Base-by-base conservation (phyloP, 2,113 vertebrate species). In the Pleuronectes platessa region DNA sequence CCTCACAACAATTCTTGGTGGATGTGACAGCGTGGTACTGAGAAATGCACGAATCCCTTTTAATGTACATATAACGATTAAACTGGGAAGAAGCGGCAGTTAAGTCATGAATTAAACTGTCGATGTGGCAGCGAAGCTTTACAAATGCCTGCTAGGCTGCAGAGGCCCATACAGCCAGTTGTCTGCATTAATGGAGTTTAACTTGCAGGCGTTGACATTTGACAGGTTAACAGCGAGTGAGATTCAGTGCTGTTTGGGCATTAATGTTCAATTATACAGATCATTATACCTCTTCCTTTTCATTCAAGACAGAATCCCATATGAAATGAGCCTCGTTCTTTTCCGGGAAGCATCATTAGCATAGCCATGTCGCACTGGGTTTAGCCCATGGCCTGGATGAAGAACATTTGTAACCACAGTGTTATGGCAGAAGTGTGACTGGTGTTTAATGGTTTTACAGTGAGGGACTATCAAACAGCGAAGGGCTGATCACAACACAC, bases 1-100 rank as follows among this genome's bases (percentile, higher is more conserved):
- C n/a, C 61, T 21, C 49, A 26, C 49, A 79, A 17, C 67, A 18
- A 0, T 23, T 67, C 23, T 27, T 24, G 11, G 3, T 37, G n/a
- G 61, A 60, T 27, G 21, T 60, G 37, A 68, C 76, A 56, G 37
- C 17, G 53, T 26, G 31, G 3, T 10, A 21, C 35, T 58, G 55
- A 55, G 74, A 88, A 86, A 86, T 62, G n/a, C 27, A 77, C 70
- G 58, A 74, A 86, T 85, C 63, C 20, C 59, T 74, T 84, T 87
- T 78, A 73, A 84, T 86, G 63, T 74, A 69, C 78, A 79, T 12
- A 17, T 54, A 59, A 51, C 45, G 68, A 66, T 51, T 53, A 8
- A 13, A 74, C 9, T 45, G 26, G 63, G 31, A 20, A 4, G 69
- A 47, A 64, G 62, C 61, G 40, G 49, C 66, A 27, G 54, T 60